Conservation (phyloP, 2,797 vertebrate genomes). For the Smutsia temminckii region DNA sequence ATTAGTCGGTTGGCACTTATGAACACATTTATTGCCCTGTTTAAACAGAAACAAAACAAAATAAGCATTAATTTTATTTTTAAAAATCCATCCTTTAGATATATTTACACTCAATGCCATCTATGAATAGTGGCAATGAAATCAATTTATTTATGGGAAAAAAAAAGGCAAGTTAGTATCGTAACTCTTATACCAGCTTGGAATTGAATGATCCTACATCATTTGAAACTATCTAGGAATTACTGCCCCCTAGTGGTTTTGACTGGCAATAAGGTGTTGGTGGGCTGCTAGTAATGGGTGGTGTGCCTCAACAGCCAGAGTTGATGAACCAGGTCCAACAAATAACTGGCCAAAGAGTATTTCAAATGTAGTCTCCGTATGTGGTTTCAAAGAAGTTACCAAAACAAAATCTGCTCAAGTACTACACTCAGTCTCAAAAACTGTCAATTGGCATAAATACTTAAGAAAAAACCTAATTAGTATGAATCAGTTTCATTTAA, state of each 20-base stretch:
- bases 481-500: neutral
- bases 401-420: neutral
- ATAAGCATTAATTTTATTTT: constrained; percentile 56
- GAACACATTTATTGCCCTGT: constrained; percentile 96
- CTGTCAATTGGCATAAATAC: neutral
- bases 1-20: constrained; percentile 96
- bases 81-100: constrained; percentile 29
- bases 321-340: neutral
- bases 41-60: constrained; percentile 80
- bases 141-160: neutral
- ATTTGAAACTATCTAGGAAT: constrained; percentile 57
- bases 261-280: neutral
- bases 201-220: constrained; percentile 21
- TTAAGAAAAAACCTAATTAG: neutral
- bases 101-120: constrained; percentile 21
- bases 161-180: neutral
- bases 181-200: constrained; percentile 26
- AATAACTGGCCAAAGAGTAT: neutral
- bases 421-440: neutral
- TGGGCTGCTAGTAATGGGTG: neutral
- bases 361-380: neutral
- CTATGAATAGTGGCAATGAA: neutral
- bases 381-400: neutral
- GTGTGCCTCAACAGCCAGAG: neutral
- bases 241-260: constrained; percentile 72